Evolutionary conservation across 2,113 vertebrate species (phyloP).

Genomic region (Brachyhypopomus occidentalis): DNA sequence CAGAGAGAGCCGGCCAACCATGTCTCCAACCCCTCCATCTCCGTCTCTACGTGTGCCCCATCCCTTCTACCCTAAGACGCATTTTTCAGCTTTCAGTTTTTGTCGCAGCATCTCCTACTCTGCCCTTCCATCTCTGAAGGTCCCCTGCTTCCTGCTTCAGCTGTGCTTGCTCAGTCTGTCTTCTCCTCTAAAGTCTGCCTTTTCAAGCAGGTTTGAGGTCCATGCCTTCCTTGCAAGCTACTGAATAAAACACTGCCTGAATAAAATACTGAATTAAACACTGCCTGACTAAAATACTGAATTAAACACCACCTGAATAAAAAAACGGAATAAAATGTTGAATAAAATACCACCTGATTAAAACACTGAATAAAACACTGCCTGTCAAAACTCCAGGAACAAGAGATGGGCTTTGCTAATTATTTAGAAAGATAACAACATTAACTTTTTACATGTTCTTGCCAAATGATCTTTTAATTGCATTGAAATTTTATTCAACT

Average conservation of each 20-base stretch:
- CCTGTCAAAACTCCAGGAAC: neutral
- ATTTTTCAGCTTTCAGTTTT: neutral
- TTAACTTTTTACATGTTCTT: constrained; percentile 32
- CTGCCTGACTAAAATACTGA: neutral
- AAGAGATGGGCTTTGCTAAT: neutral
- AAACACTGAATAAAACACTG: neutral
- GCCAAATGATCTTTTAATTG: constrained; percentile 37
- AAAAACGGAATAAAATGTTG: no score
- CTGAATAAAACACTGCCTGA: neutral
- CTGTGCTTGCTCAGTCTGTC: neutral
- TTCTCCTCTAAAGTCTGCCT: constrained; percentile 23
- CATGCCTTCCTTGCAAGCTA: neutral
- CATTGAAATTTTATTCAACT: constrained; percentile 26
- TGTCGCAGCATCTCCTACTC: neutral
- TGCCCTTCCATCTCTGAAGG: constrained; percentile 7
- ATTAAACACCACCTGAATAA: no score
- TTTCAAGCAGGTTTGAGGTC: constrained; percentile 4
- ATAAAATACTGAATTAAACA: neutral
- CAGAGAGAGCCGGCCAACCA: neutral
- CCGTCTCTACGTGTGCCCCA: neutral
- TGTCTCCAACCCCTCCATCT: neutral
- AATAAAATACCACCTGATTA: neutral
- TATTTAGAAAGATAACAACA: constrained; percentile 28
- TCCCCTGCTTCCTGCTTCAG: constrained; percentile 26
- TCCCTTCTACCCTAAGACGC: neutral